phyloP scores from a whole-genome alignment of 1,140 invertebrate species.

The Steinernema feltiae region DNA sequence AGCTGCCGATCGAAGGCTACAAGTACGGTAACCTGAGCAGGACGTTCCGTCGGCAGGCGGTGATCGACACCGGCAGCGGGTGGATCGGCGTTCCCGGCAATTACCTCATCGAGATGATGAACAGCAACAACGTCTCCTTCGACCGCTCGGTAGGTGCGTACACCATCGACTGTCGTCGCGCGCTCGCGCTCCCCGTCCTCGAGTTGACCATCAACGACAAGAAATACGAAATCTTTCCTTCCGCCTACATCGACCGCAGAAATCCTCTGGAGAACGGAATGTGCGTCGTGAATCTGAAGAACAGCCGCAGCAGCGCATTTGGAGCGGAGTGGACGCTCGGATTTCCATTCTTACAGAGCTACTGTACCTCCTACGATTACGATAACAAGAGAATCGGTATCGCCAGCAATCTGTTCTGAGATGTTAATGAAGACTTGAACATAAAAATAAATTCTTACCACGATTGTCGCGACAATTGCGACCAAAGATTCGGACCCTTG shows the following conservation, averaged over 20 bases:
- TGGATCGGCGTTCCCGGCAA: background rate
- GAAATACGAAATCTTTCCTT: background rate
- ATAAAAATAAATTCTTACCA: too few relatives aligned
- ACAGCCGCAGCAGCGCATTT: background rate
- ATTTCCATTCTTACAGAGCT: background rate
- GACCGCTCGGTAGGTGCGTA: background rate
- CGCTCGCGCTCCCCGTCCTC: background rate
- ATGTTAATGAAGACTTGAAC: too few relatives aligned
- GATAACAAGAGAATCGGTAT: background rate
- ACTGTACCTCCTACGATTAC: background rate
- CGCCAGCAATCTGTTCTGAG: background rate
- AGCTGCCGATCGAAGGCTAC: background rate
- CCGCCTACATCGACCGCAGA: background rate
- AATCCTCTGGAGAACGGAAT: background rate
- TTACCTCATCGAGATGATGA: background rate
- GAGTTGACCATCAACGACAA: background rate
- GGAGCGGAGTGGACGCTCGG: background rate
- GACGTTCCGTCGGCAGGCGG: background rate
- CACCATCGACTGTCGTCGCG: background rate
- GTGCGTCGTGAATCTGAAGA: slow-evolving; percentile 9
- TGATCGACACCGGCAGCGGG: background rate
- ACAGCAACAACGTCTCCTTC: background rate
- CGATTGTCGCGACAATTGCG: too few relatives aligned
- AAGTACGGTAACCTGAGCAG: background rate
- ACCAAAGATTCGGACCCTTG: too few relatives aligned